These are phyloP conservation scores for Pseudochaenichthys georgianus DNA, from an alignment of 2,797 vertebrate species.

Conservation along the genomic window DNA sequence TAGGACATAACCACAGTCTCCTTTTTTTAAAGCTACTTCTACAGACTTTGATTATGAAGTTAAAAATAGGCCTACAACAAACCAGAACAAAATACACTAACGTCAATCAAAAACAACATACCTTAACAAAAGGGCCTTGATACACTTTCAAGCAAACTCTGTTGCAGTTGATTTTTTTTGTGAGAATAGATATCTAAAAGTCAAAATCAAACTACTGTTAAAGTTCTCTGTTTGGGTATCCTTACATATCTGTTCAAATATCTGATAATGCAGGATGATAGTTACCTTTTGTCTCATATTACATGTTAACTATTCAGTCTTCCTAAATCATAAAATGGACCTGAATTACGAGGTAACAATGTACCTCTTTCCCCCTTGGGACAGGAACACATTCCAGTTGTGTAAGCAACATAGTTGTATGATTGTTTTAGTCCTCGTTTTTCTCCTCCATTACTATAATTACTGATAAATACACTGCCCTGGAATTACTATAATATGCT, in stretches of 20 bases:
- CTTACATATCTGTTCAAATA: neutral
- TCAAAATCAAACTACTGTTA: neutral
- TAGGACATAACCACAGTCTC: no score
- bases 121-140: neutral
- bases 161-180: neutral
- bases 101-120: neutral
- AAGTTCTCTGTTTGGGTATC: neutral
- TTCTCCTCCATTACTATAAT: constrained; percentile 1
- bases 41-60: no score
- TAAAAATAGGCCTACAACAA: no score
- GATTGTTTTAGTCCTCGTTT: neutral
- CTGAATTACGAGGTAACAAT: neutral
- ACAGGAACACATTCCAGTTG: neutral
- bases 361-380: neutral
- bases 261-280: neutral
- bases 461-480: neutral
- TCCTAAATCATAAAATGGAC: neutral
- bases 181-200: neutral
- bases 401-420: neutral
- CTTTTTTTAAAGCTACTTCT: no score
- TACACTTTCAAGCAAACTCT: neutral
- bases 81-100: neutral
- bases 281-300: neutral
- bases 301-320: neutral
- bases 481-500: neutral